These are phyloP conservation scores for Trinectes maculatus DNA, from an alignment of 2,113 vertebrate genomes.

Conservation along the genomic window DNA sequence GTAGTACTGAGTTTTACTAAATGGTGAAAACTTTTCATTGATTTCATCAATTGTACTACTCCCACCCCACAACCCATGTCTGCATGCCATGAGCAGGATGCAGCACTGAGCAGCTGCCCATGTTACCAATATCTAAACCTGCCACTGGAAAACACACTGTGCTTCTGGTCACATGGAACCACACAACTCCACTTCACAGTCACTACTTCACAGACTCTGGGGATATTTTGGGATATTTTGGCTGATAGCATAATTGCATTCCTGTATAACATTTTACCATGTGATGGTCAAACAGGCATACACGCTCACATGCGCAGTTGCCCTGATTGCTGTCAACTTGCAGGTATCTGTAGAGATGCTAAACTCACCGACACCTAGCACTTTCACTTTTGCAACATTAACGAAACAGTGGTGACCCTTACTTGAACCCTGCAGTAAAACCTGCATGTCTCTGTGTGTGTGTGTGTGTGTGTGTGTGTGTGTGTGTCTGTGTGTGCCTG, in stretches of 20 bases:
- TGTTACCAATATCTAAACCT: too few relatives aligned
- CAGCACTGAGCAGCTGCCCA: too few relatives aligned
- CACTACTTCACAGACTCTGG: background rate
- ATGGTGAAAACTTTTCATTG: too few relatives aligned
- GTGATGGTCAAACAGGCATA: background rate
- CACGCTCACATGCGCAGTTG: background rate
- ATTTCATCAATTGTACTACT: too few relatives aligned
- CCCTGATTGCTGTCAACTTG: conserved; percentile 11
- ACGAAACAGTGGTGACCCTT: conserved; percentile 65
- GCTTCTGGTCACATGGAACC: background rate
- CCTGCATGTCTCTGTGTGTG: conserved; percentile 12
- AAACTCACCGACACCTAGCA: conserved; percentile 41
- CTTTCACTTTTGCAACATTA: conserved; percentile 67
- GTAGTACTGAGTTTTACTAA: too few relatives aligned
- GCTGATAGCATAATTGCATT: too few relatives aligned
- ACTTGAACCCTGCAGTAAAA: conserved; percentile 66
- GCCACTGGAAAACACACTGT: too few relatives aligned
- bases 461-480: conserved; percentile 20
- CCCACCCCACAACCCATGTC: too few relatives aligned
- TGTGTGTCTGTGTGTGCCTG: conserved; percentile 32
- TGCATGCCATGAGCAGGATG: too few relatives aligned
- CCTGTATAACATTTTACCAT: background rate
- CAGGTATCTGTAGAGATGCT: conserved; percentile 48
- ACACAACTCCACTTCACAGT: background rate
- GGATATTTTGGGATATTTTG: background rate